phyloP scores from a whole-genome alignment of 2,888 invertebrate species.

The Abrostola tripartita region DNA sequence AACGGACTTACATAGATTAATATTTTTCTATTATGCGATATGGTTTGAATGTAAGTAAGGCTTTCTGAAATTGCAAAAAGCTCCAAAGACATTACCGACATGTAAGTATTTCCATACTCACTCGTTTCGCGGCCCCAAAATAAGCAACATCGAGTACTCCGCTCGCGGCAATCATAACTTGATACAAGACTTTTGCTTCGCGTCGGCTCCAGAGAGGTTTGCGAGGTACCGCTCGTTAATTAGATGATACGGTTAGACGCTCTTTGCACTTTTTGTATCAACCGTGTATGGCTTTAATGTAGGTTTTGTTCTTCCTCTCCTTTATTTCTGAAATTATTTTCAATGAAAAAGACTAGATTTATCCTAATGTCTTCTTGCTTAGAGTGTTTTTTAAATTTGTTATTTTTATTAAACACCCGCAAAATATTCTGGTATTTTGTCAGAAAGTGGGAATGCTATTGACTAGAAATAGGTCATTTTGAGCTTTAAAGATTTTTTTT shows the following conservation, averaged over 20 bases:
- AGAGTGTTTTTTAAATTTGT: no score
- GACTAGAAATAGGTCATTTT: no score
- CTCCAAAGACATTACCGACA: no score
- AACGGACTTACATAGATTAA: no score
- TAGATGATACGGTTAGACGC: slow-evolving; percentile 35
- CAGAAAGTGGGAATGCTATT: no score
- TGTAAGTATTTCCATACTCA: neutral
- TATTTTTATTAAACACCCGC: no score
- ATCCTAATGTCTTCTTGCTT: neutral
- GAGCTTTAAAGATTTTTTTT: no score
- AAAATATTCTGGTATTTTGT: no score
- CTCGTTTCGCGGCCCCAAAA: slow-evolving; percentile 37
- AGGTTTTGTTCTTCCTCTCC: neutral
- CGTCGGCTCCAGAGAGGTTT: slow-evolving; percentile 20
- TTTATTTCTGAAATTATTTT: neutral
- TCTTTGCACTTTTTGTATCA: slow-evolving; percentile 10
- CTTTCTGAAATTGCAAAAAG: no score
- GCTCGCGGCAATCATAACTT: slow-evolving; percentile 62
- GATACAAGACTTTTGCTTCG: slow-evolving; percentile 57
- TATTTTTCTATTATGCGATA: no score
- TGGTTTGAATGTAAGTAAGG: no score
- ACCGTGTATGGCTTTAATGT: neutral
- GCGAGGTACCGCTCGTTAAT: slow-evolving; percentile 36
- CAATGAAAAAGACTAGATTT: neutral
- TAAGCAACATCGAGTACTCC: slow-evolving; percentile 38